phyloP scores from a whole-genome alignment of 2,888 invertebrate species.

The Callyntrura sp. region DNA sequence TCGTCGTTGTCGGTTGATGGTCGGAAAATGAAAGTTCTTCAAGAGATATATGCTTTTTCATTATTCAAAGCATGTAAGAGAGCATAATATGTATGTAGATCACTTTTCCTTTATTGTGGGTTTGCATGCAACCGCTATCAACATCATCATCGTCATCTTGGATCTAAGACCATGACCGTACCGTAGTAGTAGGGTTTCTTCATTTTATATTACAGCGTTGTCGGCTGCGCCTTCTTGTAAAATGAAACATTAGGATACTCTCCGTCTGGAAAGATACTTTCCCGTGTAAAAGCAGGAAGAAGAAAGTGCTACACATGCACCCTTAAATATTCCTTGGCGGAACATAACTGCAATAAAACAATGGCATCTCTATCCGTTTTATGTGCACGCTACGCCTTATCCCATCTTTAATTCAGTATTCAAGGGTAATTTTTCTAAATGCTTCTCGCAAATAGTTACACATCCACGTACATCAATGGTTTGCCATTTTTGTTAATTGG shows the following conservation, averaged over 20 bases:
- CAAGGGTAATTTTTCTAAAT: background rate
- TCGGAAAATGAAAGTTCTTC: constrained; percentile 52
- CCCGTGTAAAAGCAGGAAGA: background rate
- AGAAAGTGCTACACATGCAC: background rate
- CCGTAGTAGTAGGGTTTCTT: background rate
- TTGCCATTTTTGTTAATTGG: no score
- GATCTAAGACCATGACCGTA: background rate
- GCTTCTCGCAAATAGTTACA: background rate
- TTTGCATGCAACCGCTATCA: constrained; percentile 69
- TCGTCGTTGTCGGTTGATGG: constrained; percentile 39
- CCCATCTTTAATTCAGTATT: no score
- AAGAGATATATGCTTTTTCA: constrained; percentile 65
- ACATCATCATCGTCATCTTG: constrained; percentile 41
- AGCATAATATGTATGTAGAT: constrained; percentile 69
- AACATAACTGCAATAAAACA: constrained; percentile 40
- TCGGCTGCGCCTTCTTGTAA: background rate
- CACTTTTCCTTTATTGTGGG: constrained; percentile 64
- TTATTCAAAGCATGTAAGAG: constrained; percentile 72
- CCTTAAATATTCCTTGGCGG: constrained; percentile 24
- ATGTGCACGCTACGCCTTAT: background rate
- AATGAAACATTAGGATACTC: background rate
- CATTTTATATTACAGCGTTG: background rate
- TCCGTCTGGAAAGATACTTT: background rate
- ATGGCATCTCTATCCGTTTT: background rate
- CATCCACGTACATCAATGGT: no score